A percentile compares a stretch with the other conserved stretches of the same genome.
Evolutionary conservation across 2,797 vertebrate species (phyloP).

Genomic region (Taeniopygia guttata): DNA sequence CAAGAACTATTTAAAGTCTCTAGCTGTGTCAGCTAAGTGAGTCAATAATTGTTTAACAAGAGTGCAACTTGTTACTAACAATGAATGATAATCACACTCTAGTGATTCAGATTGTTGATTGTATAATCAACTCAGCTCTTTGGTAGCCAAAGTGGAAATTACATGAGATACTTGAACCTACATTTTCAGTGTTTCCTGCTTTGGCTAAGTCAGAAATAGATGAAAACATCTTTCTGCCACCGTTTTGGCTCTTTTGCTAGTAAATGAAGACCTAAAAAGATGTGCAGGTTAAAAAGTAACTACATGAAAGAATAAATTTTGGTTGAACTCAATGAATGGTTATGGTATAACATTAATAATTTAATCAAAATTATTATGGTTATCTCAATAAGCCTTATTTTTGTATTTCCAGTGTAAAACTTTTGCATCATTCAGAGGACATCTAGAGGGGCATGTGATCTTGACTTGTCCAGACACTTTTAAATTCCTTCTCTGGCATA

Average conservation of each 20-base stretch:
- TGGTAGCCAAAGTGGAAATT: neutral
- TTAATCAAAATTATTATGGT: neutral
- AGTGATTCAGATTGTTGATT: neutral
- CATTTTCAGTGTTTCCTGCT: neutral
- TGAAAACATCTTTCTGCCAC: neutral
- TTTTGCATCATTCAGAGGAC: neutral
- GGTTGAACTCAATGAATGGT: neutral
- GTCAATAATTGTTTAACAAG: neutral
- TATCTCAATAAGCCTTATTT: neutral
- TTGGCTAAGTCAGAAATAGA: neutral
- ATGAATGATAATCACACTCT: neutral
- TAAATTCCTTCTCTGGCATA: neutral
- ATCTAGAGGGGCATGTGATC: neutral
- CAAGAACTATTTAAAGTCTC: neutral
- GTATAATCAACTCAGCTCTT: neutral
- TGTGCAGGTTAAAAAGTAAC: neutral
- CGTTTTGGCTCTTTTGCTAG: neutral
- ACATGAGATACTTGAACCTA: neutral
- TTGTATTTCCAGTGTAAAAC: neutral
- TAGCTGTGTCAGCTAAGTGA: neutral
- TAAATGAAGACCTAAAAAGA: neutral
- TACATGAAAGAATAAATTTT: neutral
- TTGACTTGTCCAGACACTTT: neutral
- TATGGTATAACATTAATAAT: neutral
- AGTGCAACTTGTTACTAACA: neutral